phyloP scores from a whole-genome alignment of 2,888 invertebrate species.

The Microctonus brassicae region DNA sequence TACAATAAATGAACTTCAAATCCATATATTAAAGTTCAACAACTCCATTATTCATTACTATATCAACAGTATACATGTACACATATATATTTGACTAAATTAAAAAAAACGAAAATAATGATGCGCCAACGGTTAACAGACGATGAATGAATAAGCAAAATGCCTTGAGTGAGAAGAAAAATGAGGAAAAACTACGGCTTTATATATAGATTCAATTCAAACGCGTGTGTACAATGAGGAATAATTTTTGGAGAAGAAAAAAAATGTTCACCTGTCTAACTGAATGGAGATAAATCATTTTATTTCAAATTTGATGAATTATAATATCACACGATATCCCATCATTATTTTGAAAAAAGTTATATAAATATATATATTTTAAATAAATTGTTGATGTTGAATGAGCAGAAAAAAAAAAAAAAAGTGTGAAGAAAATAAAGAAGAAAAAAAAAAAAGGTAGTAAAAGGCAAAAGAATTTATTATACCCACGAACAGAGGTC shows the following conservation, averaged over 20 bases:
- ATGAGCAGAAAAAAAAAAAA: not conserved
- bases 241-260: not conserved
- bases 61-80: too few relatives aligned
- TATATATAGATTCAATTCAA: too few relatives aligned
- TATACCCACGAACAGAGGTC: conserved; percentile 5
- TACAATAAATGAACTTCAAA: too few relatives aligned
- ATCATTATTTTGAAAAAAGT: not conserved
- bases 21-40: too few relatives aligned
- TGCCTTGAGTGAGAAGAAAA: not conserved
- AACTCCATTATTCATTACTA: too few relatives aligned
- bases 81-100: not conserved
- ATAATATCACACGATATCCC: not conserved
- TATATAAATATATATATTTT: not conserved
- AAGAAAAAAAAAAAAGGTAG: not conserved
- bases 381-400: conserved; percentile 3
- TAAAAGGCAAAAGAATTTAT: conserved; percentile 8
- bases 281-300: not conserved
- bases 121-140: not conserved
- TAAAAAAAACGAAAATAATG: not conserved
- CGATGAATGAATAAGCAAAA: not conserved
- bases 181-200: not conserved
- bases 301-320: not conserved
- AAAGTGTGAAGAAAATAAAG: not conserved
- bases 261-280: not conserved
- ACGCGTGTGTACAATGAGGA: not conserved